phyloP scores from a whole-genome alignment of 2,113 vertebrate species.

The Amphilophus citrinellus region DNA sequence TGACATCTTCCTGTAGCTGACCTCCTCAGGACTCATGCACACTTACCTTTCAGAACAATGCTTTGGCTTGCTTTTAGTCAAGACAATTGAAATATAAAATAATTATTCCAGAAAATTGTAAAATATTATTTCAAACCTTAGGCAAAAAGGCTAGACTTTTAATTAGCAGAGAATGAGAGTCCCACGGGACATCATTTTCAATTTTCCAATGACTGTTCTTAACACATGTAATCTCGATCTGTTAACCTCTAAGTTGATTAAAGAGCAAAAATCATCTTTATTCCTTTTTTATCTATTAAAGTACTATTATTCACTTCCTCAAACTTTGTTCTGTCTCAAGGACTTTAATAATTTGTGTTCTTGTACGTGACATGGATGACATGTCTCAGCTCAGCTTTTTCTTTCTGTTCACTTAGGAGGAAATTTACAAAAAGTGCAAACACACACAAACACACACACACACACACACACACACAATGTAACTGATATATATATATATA shows the following conservation, averaged over 20 bases:
- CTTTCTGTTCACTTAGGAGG: constrained; percentile 20
- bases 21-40: constrained; percentile 14
- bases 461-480: too few species aligned
- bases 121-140: constrained; percentile 21
- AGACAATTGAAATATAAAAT: constrained; percentile 15
- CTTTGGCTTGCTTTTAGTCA: neutral
- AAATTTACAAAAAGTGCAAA: constrained; percentile 28
- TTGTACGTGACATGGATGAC: constrained; percentile 8
- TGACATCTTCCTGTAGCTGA: constrained; percentile 35
- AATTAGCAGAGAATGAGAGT: constrained; percentile 54
- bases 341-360: constrained; percentile 23
- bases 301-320: constrained; percentile 53
- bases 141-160: constrained; percentile 21
- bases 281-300: constrained; percentile 51
- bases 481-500: too few species aligned
- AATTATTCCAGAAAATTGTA: neutral
- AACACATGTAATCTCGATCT: constrained; percentile 56
- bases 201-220: constrained; percentile 62
- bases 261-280: constrained; percentile 52
- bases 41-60: constrained; percentile 4
- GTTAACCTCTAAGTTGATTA: constrained; percentile 74
- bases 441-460: neutral
- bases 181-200: constrained; percentile 62
- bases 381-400: constrained; percentile 38
- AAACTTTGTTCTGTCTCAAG: constrained; percentile 46